Percentiles rank a stretch among this genome's conserved stretches.
Conservation (phyloP, 2,797 vertebrate species). For the Gadopsis marmoratus region DNA sequence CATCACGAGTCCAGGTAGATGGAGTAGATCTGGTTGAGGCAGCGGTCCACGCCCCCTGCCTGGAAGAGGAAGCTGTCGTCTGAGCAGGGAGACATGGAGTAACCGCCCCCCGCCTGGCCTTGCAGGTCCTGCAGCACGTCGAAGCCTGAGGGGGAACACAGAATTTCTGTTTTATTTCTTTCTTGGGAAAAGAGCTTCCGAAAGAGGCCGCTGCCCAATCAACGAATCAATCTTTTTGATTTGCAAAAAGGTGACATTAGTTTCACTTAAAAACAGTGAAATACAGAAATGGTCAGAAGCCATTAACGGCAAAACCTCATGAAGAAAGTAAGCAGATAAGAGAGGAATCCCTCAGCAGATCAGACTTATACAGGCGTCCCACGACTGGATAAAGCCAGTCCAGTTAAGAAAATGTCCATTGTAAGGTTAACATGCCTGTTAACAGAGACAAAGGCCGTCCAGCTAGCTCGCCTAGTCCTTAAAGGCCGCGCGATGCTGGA, state of each 20-base stretch:
- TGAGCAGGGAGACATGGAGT: slow-evolving; percentile 68
- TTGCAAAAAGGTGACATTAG: background rate
- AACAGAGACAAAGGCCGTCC: background rate
- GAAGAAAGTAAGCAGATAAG: background rate
- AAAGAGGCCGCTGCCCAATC: background rate
- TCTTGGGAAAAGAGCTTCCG: background rate
- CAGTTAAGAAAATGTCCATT: background rate
- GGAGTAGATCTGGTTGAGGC: slow-evolving; percentile 80
- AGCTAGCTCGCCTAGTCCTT: background rate
- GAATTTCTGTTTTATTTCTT: background rate
- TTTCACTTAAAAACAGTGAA: background rate
- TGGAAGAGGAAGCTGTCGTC: slow-evolving; percentile 82
- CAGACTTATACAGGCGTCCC: background rate
- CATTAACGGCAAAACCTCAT: background rate
- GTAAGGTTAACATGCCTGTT: background rate
- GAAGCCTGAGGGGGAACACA: slow-evolving; percentile 59
- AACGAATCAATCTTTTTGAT: background rate
- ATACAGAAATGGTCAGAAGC: background rate
- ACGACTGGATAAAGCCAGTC: background rate
- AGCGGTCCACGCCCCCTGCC: slow-evolving; percentile 76
- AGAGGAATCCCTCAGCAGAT: background rate
- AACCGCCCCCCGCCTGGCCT: slow-evolving; percentile 66
- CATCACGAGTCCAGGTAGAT: slow-evolving; percentile 81
- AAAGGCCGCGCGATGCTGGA: background rate
- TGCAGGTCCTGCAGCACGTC: slow-evolving; percentile 81